These are phyloP conservation scores for Myiotriccus ornatus DNA, from an alignment of 2,797 vertebrate genomes.

Conservation along the genomic window DNA sequence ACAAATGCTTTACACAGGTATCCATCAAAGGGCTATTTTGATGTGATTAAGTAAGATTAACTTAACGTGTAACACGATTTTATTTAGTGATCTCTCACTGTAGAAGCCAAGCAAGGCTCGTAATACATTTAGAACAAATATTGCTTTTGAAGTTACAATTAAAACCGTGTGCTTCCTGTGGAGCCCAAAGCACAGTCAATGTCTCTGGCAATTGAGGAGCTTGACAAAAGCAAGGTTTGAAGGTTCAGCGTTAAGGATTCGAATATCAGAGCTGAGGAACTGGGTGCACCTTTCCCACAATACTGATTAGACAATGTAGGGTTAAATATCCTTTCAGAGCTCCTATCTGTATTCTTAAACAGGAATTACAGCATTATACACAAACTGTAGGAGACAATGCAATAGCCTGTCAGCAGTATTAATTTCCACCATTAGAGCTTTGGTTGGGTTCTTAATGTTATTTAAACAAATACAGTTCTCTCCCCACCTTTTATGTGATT, in stretches of 20 bases:
- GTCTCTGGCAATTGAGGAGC: not conserved
- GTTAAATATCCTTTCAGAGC: not conserved
- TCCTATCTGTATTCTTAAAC: not conserved
- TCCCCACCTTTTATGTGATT: not conserved
- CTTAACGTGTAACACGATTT: not conserved
- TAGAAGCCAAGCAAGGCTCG: not conserved
- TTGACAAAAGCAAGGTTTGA: not conserved
- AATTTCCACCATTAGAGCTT: not conserved
- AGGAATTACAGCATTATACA: not conserved
- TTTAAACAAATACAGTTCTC: not conserved
- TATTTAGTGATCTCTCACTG: not conserved
- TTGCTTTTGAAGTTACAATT: not conserved
- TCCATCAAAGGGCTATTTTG: not conserved
- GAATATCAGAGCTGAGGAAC: not conserved
- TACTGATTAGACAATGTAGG: not conserved
- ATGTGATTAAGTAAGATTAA: not conserved
- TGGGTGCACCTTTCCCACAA: not conserved
- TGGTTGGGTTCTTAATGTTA: not conserved
- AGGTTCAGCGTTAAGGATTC: not conserved
- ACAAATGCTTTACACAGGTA: not conserved
- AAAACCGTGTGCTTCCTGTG: not conserved
- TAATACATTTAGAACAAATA: accelerated
- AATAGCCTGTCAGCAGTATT: not conserved
- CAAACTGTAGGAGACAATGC: not conserved
- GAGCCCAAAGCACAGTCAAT: not conserved